Conservation (phyloP, 2,888 invertebrate genomes). For the Troglohyphantes excavatus region DNA sequence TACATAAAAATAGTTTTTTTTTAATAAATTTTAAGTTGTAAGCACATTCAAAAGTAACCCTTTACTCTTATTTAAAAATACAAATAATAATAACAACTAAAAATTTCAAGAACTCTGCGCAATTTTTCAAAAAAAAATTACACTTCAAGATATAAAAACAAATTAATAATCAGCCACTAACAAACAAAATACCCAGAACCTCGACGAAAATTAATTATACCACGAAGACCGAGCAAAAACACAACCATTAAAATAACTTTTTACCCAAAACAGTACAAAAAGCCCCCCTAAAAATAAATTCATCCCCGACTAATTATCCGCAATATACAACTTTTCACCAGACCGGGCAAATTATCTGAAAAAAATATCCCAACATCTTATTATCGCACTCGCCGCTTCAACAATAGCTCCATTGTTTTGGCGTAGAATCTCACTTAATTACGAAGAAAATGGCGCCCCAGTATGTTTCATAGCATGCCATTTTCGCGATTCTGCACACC, state of each 20-base stretch:
- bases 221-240: background rate
- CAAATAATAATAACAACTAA: too few relatives aligned
- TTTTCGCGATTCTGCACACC: conserved; percentile 33
- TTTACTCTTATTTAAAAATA: too few relatives aligned
- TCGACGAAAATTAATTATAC: background rate
- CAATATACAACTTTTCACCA: background rate
- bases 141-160: too few relatives aligned
- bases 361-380: conserved; percentile 23
- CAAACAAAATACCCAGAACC: too few relatives aligned
- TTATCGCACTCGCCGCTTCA: conserved; percentile 7
- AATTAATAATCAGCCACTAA: too few relatives aligned
- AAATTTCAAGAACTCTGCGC: too few relatives aligned
- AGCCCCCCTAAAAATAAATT: background rate
- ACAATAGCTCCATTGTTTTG: conserved; percentile 30
- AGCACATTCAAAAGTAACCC: too few relatives aligned
- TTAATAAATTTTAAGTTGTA: too few relatives aligned
- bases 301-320: background rate
- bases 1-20: too few relatives aligned
- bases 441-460: conserved; percentile 41
- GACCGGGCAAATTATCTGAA: conserved; percentile 29
- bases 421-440: conserved; percentile 37
- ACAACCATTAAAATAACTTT: too few relatives aligned
- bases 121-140: too few relatives aligned
- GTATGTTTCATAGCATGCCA: conserved; percentile 13
- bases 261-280: too few relatives aligned